Evolutionary conservation across 2,797 vertebrate genomes (phyloP).

Genomic region (Hydrophis major): DNA sequence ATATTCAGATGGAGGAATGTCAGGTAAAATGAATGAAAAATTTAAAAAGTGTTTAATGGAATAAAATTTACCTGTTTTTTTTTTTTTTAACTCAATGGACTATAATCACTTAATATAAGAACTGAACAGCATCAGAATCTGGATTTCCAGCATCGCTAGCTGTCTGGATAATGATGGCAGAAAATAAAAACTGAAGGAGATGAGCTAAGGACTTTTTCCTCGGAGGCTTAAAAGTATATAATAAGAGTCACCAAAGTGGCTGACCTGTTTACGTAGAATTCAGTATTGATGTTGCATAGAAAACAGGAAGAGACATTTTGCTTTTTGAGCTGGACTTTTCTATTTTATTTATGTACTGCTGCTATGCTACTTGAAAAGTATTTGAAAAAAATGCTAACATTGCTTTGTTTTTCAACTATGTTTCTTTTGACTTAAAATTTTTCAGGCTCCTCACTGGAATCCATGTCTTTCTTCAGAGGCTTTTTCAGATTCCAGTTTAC

Average conservation of each 20-base stretch:
- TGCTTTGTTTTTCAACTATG: not conserved
- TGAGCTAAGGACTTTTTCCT: not conserved
- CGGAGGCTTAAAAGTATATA: not conserved
- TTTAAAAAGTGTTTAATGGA: not conserved
- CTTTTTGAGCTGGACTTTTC: not conserved
- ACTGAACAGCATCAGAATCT: not conserved
- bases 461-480: not conserved
- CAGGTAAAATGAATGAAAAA: not conserved
- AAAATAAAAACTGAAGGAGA: not conserved
- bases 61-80: not conserved
- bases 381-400: not conserved
- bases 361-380: not conserved
- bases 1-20: not conserved
- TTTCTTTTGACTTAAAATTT: not conserved
- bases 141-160: not conserved
- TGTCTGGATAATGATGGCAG: not conserved
- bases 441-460: not conserved
- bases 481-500: not conserved
- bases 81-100: not conserved
- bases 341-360: not conserved
- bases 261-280: not conserved
- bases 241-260: not conserved
- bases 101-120: not conserved
- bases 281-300: not conserved
- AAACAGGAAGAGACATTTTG: not conserved